Percentiles rank a stretch among this genome's conserved stretches.
phyloP scores from a whole-genome alignment of 2,113 vertebrate genomes.

The Mugil cephalus region DNA sequence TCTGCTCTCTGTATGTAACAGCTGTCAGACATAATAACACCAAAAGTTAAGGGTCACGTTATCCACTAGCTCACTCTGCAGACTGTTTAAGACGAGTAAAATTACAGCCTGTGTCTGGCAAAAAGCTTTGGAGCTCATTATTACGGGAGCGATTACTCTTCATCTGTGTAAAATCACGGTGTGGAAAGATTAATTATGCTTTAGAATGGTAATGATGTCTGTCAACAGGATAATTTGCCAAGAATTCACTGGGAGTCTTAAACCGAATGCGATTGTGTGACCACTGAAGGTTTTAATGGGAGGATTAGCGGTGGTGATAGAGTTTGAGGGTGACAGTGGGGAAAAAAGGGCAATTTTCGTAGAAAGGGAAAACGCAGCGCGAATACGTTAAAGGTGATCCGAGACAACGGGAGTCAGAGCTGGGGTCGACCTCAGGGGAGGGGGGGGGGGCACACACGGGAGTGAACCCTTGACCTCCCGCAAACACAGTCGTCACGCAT shows the following conservation, averaged over 20 bases:
- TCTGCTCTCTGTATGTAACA: conserved; percentile 1
- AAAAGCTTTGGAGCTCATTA: conserved; percentile 56
- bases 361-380: conserved; percentile 13
- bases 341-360: conserved; percentile 17
- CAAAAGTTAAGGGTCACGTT: conserved; percentile 18
- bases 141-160: conserved; percentile 47
- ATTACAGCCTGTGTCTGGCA: conserved; percentile 36
- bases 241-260: conserved; percentile 56
- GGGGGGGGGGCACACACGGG: conserved; percentile 4
- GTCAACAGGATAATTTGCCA: conserved; percentile 66
- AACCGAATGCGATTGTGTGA: conserved; percentile 58
- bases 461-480: conserved; percentile 61
- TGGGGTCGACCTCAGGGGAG: conserved; percentile 19
- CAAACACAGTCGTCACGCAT: conserved; percentile 53
- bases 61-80: conserved; percentile 1
- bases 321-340: conserved; percentile 30
- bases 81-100: conserved; percentile 42
- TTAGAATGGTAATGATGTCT: conserved; percentile 68
- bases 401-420: conserved; percentile 11
- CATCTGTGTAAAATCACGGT: conserved; percentile 56
- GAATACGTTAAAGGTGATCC: conserved; percentile 34
- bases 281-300: conserved; percentile 57
- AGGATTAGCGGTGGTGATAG: conserved; percentile 61
- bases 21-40: not conserved
- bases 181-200: conserved; percentile 64